Evolutionary conservation across 2,888 invertebrate species (phyloP).

Genomic region (Cerastis rubricosa): DNA sequence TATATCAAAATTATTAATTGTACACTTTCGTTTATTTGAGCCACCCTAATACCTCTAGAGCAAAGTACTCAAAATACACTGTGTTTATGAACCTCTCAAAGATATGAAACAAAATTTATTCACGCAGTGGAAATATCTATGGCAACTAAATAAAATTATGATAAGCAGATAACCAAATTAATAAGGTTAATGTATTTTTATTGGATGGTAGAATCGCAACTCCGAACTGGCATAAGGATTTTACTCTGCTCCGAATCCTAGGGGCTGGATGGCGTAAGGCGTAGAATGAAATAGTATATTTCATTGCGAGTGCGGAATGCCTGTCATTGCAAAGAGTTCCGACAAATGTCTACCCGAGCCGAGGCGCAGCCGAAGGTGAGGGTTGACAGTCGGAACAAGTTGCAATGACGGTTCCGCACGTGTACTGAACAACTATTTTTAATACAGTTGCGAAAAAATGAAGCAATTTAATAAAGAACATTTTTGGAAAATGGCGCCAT

Average conservation of each 20-base stretch:
- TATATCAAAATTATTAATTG: conserved; percentile 66
- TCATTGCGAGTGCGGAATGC: too few species aligned
- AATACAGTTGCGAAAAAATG: too few species aligned
- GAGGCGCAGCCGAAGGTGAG: too few species aligned
- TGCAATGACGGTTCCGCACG: too few species aligned
- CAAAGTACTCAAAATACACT: not conserved
- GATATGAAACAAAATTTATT: not conserved
- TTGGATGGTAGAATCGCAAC: not conserved
- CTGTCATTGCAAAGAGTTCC: too few species aligned
- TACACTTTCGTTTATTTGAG: conserved; percentile 17
- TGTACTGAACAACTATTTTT: too few species aligned
- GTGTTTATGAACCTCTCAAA: not conserved
- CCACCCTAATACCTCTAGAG: not conserved
- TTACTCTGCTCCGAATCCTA: not conserved
- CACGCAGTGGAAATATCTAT: not conserved
- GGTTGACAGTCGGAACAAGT: too few species aligned
- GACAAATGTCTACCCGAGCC: too few species aligned
- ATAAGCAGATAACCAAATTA: not conserved
- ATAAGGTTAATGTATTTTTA: too few species aligned
- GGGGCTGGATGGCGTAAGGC: not conserved
- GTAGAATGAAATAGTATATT: too few species aligned
- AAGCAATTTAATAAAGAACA: too few species aligned
- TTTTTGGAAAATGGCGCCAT: too few species aligned
- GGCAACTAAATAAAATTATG: not conserved
- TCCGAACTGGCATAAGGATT: not conserved